Base-by-base conservation (phyloP, 2,113 vertebrate genomes). In the Trematomus loennbergii region DNA sequence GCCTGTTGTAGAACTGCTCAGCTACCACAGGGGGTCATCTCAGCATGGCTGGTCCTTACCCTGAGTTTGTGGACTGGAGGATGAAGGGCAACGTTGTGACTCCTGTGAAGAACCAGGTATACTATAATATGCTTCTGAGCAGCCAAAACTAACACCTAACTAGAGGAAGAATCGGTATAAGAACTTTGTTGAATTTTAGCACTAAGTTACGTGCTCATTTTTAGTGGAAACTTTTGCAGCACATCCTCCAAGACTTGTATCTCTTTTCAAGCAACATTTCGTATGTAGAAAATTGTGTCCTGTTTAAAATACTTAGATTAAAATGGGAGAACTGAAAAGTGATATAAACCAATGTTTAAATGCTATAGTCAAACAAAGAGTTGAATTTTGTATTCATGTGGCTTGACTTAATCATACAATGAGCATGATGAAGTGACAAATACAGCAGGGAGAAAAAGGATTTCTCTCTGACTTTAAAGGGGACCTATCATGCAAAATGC, bases 71-170 rank as follows among this genome's bases (percentile, higher is more conserved):
- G 0, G 97, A 97, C 94, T 97, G 97, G 97, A 93, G 96, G 81
- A 91, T 91, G 62, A 97, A 95, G 67, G 97, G 97, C 0, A 87
- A 96, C 11, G 96, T 87, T 0, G 96, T 98, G 82, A 95, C 96
- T 0, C 88, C 94, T 0, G 96, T 98, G 63, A 98, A 98, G 72
- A 94, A 97, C 48, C 97, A 97, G 96, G 97, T 97, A 89, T 58
- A n/a, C 15, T n/a, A 40, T 7, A n/a, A 5, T 9, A 45, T 3
- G 16, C 6, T n/a, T 17, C 20, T 18, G 1, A 22, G 25, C 25
- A 2, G 12, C 12, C 5, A 22, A 8, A 33, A 53, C n/a, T 20
- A 20, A 2, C 25, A 72, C 18, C 46, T 3, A 17, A 16, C 16
- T 10, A 20, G 7, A 64, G 16, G 20, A 29, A 63, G 49, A 46